Base-by-base conservation (phyloP, 2,113 vertebrate genomes). In the Vidua chalybeata region DNA sequence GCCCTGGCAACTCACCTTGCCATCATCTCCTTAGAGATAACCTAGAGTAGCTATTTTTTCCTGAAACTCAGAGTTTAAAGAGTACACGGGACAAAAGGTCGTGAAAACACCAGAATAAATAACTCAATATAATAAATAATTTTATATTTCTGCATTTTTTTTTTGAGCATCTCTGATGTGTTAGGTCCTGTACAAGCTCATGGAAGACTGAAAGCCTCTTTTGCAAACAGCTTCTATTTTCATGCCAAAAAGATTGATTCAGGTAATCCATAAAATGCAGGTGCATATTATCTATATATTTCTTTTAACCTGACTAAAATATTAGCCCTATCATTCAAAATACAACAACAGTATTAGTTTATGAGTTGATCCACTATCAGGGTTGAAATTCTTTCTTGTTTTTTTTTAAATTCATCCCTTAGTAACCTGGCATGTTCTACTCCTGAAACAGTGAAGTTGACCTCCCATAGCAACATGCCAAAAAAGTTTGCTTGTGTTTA, bases 371-470 rank as follows among this genome's bases (percentile, higher is more conserved):
- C 14, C 49, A 39, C 88, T 81, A 48, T 31, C 41, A 58, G 35
- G 18, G 54, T 54, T 81, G 67, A 84, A 87, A 86, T 86, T 35
- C 95, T 90, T 90, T 96, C 59, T 90, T 95, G 72, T 48, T 97
- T 97, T 35, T 35, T 35, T 35, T 96, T 91, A 94, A 96, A 97
- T 91, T 95, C 43, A 86, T 81, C 59, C 74, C 66, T 84, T 68
- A 89, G 69, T 72, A 89, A n/a, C 86, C 39, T 73, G 37, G 16
- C 54, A 49, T 84, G 52, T 55, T 56, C 30, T 82, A 33, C 48
- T 85, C 33, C 33, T 63, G 73, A 94, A 84, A 91, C 33, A 91
- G 93, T 61, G 78, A 86, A 95, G 87, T 66, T 79, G 80, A 79
- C 54, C 41, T 96, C 77, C 39, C 72, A 83, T 37, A 67, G 51